Evolutionary conservation across 2,113 vertebrate genomes (phyloP).

Genomic region (Rhinopomastus cyanomelas): DNA sequence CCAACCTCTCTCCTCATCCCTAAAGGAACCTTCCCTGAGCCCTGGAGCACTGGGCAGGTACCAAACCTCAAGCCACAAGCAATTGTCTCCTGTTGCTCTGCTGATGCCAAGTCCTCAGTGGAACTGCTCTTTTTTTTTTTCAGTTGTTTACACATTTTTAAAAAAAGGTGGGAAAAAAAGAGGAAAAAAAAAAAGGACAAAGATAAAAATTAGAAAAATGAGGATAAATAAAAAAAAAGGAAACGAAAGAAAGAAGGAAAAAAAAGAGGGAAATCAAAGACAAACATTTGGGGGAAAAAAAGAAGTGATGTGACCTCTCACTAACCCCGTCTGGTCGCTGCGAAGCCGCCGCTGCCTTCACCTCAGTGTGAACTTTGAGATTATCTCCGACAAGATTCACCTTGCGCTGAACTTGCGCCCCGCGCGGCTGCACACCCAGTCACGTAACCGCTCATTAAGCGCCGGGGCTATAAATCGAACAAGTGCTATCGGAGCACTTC

Average conservation of each 20-base stretch:
- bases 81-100: background rate
- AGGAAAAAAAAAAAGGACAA: background rate
- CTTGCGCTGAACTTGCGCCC: constrained; percentile 82
- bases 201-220: background rate
- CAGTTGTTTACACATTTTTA: constrained; percentile 71
- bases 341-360: constrained; percentile 79
- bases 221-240: constrained; percentile 28
- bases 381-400: constrained; percentile 83
- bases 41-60: constrained; percentile 15
- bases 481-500: constrained; percentile 63
- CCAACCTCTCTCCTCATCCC: accelerated
- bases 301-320: constrained; percentile 61
- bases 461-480: constrained; percentile 67
- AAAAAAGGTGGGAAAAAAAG: constrained; percentile 10
- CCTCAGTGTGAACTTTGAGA: constrained; percentile 86
- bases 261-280: background rate
- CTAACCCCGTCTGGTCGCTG: constrained; percentile 72
- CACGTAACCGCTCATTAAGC: constrained; percentile 77
- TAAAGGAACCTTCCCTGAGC: background rate
- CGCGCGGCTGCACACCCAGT: constrained; percentile 61
- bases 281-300: background rate
- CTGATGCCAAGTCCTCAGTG: constrained; percentile 64
- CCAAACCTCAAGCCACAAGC: background rate
- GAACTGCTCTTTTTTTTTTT: constrained; percentile 58
- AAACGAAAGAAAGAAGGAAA: background rate